phyloP scores from a whole-genome alignment of 2,797 vertebrate genomes.

The Clarias fuscus region DNA sequence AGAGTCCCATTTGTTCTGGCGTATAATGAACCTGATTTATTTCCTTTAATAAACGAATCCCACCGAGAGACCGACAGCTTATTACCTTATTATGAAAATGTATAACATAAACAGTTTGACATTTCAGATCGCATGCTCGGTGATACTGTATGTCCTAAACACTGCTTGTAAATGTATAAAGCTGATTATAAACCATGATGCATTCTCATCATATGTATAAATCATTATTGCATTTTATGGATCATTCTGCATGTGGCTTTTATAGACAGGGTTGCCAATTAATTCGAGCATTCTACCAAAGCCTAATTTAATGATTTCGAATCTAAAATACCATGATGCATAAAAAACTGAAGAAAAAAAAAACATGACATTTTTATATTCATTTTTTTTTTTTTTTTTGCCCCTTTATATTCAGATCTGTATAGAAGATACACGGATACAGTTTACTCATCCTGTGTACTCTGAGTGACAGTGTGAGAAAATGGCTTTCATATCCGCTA shows the following conservation, averaged over 20 bases:
- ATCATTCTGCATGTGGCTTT: neutral
- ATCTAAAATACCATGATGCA: neutral
- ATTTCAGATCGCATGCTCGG: neutral
- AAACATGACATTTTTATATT: neutral
- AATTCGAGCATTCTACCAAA: neutral
- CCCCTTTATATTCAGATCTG: neutral
- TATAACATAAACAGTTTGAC: neutral
- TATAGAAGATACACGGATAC: constrained; percentile 3
- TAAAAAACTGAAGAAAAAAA: neutral
- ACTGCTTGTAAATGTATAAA: neutral
- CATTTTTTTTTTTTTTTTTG: too few relatives aligned
- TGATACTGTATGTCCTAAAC: too few relatives aligned
- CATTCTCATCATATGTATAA: neutral
- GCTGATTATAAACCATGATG: neutral
- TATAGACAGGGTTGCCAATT: neutral
- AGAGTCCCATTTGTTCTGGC: neutral
- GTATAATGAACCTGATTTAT: neutral
- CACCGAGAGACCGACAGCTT: neutral
- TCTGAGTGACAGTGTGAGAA: constrained; percentile 50
- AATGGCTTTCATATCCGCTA: constrained; percentile 49
- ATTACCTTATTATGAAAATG: neutral
- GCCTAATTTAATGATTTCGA: too few relatives aligned
- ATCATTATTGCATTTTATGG: neutral
- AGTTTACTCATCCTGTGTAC: constrained; percentile 70
- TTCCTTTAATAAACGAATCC: neutral